Conservation (phyloP, 2,797 vertebrate genomes). For the Sebastiscus tertius region DNA sequence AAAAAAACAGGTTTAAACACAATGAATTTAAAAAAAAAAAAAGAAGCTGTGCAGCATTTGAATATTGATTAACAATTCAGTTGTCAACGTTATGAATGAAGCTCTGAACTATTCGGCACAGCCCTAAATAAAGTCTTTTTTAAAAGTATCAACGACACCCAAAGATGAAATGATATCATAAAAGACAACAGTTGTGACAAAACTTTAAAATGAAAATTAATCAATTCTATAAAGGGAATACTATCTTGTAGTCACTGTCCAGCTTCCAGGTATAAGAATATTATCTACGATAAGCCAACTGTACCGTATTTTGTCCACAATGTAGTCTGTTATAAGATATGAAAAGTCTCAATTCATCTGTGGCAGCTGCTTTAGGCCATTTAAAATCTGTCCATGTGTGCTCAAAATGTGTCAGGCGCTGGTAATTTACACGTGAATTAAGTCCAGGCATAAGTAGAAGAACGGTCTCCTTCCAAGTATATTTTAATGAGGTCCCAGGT, state of each 20-base stretch:
- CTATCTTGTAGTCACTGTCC: not conserved
- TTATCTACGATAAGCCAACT: not conserved
- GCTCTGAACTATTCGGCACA: too few species aligned
- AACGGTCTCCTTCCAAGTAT: conserved; percentile 19
- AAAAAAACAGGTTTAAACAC: too few species aligned
- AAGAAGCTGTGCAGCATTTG: too few species aligned
- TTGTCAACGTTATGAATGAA: too few species aligned
- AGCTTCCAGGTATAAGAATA: not conserved
- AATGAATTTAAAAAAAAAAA: too few species aligned
- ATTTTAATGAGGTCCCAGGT: conserved; percentile 55
- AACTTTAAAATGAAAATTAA: not conserved
- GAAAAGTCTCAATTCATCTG: not conserved
- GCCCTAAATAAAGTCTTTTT: not conserved
- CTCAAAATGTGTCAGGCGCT: not conserved
- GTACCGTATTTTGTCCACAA: not conserved
- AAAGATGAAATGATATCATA: not conserved
- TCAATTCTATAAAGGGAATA: not conserved
- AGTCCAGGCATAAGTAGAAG: conserved; percentile 5
- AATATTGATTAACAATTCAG: too few species aligned
- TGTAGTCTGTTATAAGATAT: not conserved
- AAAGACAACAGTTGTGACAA: not conserved
- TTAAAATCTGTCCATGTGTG: not conserved
- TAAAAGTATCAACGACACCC: not conserved
- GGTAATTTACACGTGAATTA: conserved; percentile 14
- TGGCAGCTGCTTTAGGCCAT: not conserved